These are phyloP conservation scores for Wasmannia auropunctata DNA, from an alignment of 1,140 invertebrate genomes.

Conservation along the genomic window DNA sequence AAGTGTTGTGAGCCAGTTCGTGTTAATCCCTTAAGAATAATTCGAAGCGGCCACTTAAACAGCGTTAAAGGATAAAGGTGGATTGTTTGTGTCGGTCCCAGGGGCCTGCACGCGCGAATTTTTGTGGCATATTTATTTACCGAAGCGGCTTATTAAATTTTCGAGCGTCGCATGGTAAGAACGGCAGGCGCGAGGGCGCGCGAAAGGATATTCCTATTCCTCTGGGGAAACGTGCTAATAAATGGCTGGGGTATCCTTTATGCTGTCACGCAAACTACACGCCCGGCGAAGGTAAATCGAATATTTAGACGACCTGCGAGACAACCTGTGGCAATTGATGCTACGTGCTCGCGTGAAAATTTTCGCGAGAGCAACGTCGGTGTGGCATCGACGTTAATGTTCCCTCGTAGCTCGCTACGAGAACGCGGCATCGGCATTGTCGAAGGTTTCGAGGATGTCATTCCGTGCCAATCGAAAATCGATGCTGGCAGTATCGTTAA, in stretches of 20 bases:
- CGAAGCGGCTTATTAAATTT: slow-evolving; percentile 39
- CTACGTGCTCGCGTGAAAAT: background rate
- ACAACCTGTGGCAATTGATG: slow-evolving; percentile 10
- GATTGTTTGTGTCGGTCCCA: background rate
- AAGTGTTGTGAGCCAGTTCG: background rate
- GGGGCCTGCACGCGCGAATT: background rate
- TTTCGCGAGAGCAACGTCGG: background rate
- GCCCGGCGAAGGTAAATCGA: background rate
- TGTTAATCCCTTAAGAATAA: slow-evolving; percentile 53
- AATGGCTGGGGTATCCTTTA: slow-evolving; percentile 19
- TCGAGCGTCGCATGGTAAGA: background rate
- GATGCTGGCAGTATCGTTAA: slow-evolving; percentile 47
- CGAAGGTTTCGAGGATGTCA: slow-evolving; percentile 46
- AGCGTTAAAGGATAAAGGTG: slow-evolving; percentile 45
- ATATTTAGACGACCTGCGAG: slow-evolving; percentile 21
- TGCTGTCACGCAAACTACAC: background rate
- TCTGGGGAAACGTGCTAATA: background rate
- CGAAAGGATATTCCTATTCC: background rate
- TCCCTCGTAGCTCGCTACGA: background rate
- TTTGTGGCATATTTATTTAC: slow-evolving; percentile 43
- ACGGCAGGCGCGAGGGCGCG: background rate
- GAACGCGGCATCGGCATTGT: slow-evolving; percentile 16
- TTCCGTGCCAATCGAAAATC: slow-evolving; percentile 56
- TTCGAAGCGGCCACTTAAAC: slow-evolving; percentile 55
- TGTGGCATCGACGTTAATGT: slow-evolving; percentile 24